Evolutionary conservation across 2,797 vertebrate species (phyloP).

Genomic region (Cetoscarus ocellatus): DNA sequence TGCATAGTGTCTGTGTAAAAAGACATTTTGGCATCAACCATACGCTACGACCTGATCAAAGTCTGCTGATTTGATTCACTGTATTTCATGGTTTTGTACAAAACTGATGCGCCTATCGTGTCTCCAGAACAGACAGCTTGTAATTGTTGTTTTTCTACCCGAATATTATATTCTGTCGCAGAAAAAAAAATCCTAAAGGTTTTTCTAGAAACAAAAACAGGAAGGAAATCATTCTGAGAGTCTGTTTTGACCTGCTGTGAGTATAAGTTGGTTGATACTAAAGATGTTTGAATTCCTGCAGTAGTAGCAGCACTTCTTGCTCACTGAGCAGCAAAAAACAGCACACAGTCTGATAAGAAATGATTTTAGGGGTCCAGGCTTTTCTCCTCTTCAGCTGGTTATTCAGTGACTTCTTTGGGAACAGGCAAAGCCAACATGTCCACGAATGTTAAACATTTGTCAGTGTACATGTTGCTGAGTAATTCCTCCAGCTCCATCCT

Average conservation of each 20-base stretch:
- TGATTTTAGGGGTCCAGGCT: background rate
- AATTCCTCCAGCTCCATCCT: background rate
- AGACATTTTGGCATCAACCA: slow-evolving; percentile 21
- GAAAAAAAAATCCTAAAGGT: background rate
- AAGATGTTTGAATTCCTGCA: background rate
- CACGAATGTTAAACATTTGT: slow-evolving; percentile 17
- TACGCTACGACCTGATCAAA: background rate
- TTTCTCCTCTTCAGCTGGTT: slow-evolving; percentile 3
- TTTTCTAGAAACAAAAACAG: background rate
- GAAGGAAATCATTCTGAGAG: slow-evolving; percentile 3
- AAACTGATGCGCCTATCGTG: background rate
- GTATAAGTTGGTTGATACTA: background rate
- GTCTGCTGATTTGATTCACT: background rate
- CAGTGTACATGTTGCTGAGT: slow-evolving; percentile 3
- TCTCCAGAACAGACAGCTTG: slow-evolving; percentile 31
- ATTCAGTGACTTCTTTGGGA: slow-evolving; percentile 11
- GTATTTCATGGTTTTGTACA: slow-evolving; percentile 15
- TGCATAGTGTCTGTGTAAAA: slow-evolving; percentile 18
- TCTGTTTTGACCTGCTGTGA: slow-evolving; percentile 23
- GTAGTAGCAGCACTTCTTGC: background rate
- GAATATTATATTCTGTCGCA: slow-evolving; percentile 4
- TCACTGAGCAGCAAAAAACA: slow-evolving; percentile 24
- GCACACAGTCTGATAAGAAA: slow-evolving; percentile 9
- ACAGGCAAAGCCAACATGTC: background rate
- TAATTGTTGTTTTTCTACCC: background rate